Conservation (phyloP, 2,888 invertebrate species). For the Dorcus parallelipipedus region DNA sequence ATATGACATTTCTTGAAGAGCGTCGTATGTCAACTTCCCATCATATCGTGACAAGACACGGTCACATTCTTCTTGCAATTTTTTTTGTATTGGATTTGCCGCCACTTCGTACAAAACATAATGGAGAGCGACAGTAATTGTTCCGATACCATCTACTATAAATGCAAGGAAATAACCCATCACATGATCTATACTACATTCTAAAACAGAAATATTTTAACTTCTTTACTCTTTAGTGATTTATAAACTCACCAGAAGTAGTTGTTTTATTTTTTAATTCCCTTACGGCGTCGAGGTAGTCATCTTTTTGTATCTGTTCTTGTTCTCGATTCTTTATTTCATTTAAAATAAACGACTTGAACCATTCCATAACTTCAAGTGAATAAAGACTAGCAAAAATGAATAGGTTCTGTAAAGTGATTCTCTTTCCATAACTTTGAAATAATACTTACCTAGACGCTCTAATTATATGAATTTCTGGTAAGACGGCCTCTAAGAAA, state of each 20-base stretch:
- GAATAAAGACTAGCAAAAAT: too few relatives aligned
- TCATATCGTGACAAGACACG: slow-evolving; percentile 37
- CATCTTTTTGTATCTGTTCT: slow-evolving; percentile 44
- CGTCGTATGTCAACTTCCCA: slow-evolving; percentile 49
- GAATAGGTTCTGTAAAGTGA: too few relatives aligned
- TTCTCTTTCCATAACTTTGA: too few relatives aligned
- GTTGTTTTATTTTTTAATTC: slow-evolving; percentile 32
- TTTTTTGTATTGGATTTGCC: slow-evolving; percentile 47
- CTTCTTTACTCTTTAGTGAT: neutral
- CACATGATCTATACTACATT: slow-evolving; percentile 49
- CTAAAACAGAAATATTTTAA: slow-evolving; percentile 10
- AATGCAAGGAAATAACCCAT: slow-evolving; percentile 56
- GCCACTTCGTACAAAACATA: slow-evolving; percentile 52
- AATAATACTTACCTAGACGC: too few relatives aligned
- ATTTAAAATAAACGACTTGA: slow-evolving; percentile 36
- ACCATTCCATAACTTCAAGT: slow-evolving; percentile 33
- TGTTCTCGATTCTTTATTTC: slow-evolving; percentile 43
- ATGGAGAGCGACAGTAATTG: slow-evolving; percentile 51
- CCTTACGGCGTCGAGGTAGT: slow-evolving; percentile 47
- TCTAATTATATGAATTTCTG: too few relatives aligned
- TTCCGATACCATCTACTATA: slow-evolving; percentile 55
- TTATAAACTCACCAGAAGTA: slow-evolving; percentile 5
- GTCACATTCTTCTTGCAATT: slow-evolving; percentile 46
- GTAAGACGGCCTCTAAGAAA: too few relatives aligned
- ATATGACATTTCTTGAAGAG: slow-evolving; percentile 50